Conservation (phyloP, 1,140 invertebrate species). For the Callitettix versicolor region DNA sequence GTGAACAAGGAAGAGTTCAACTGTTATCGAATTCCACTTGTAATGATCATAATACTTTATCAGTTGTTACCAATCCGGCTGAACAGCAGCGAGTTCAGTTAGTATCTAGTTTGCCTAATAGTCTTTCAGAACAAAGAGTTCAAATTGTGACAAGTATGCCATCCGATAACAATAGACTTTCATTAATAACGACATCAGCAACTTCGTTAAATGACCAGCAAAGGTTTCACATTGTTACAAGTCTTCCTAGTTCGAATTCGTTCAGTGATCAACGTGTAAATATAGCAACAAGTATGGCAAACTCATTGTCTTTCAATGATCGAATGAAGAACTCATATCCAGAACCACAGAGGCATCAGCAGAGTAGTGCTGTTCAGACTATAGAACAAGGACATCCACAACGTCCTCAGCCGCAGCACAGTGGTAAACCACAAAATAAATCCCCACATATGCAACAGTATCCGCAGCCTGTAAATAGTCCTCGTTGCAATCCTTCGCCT, state of each 20-base stretch:
- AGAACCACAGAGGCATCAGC: slow-evolving; percentile 1
- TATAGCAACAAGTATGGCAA: slow-evolving; percentile 1
- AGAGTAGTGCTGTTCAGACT: slow-evolving; percentile 5
- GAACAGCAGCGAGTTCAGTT: slow-evolving; percentile 11
- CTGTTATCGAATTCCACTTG: slow-evolving; percentile 7
- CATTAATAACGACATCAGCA: neutral
- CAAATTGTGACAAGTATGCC: slow-evolving; percentile 16
- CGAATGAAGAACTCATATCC: neutral
- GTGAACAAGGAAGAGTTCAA: slow-evolving; percentile 15
- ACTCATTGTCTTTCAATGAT: neutral
- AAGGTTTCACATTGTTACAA: slow-evolving; percentile 19
- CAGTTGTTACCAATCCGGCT: slow-evolving; percentile 1
- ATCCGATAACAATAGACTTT: neutral
- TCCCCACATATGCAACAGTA: slow-evolving; percentile 7
- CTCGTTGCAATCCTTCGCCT: slow-evolving; percentile 3
- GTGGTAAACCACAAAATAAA: neutral
- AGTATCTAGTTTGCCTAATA: slow-evolving; percentile 4
- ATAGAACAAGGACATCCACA: neutral
- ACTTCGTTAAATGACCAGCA: slow-evolving; percentile 11
- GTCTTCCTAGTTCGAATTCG: slow-evolving; percentile 4
- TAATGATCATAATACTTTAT: slow-evolving; percentile 6
- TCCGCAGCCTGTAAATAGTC: slow-evolving; percentile 4
- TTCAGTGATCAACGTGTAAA: slow-evolving; percentile 7
- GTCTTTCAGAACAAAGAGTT: slow-evolving; percentile 3
- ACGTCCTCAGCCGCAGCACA: neutral